Evolutionary conservation across 2,888 invertebrate genomes (phyloP), one percentile per base, ranked within the genome.

Genomic region (Clistopyga incitator): DNA sequence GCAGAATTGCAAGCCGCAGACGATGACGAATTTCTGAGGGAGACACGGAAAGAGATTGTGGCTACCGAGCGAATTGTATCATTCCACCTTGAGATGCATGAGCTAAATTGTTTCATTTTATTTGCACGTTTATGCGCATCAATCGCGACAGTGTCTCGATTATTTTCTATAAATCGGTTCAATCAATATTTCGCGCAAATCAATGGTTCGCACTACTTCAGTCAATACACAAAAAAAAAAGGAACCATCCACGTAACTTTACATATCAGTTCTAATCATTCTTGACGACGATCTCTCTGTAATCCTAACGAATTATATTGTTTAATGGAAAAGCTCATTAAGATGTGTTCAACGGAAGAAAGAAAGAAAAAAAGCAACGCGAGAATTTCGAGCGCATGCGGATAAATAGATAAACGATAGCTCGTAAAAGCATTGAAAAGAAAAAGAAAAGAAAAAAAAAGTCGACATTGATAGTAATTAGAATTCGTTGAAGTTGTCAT

Each of bases 241-340:
- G n/a, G n/a, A n/a, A 45, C 59, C 59, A 45, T 77, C 52, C 71
- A 56, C 67, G 38, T 71, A 59, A 78, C 25, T 52, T 71, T 65
- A 64, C 71, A 78, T 70, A 70, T 50, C 70, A 67, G 47, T 56
- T 61, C n/a, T 25, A 64, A 71, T 64, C 18, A 54, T 54, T 70
- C 15, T 70, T 61, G 20, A 78, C 70, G 64, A 64, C 61, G 38
- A 78, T 61, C 54, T 64, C 38, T 64, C 29, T 42, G 78, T 64
- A 64, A 61, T 71, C 13, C 4, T 50, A 34, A 38, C 38, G 10
- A 71, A 52, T 38, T 64, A 78, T 64, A 78, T 64, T 61, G 20
- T 61, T 61, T 50, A 78, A 10, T 47, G 59, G 29, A 15, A 59
- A 13, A 68, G 76, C 65, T 54, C 38, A 45, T 42, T 29, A 59